Evolutionary conservation across 2,888 invertebrate species (phyloP).

Genomic region (Congeria kusceri): DNA sequence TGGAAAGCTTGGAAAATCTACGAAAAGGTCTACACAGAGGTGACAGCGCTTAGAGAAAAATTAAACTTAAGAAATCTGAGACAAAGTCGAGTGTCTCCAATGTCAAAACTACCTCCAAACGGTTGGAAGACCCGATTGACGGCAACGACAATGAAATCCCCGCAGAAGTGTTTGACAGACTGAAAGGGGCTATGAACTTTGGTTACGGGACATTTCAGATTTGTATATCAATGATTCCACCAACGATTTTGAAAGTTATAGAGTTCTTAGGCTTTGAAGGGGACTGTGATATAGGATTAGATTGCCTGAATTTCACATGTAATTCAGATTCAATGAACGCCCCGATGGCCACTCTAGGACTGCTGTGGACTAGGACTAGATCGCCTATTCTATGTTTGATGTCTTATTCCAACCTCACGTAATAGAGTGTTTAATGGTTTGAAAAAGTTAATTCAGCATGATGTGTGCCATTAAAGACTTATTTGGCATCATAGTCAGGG

Average conservation of each 20-base stretch:
- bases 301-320: constrained; percentile 88
- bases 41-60: constrained; percentile 87
- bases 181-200: constrained; percentile 90
- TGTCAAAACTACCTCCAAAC: constrained; percentile 30
- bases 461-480: too few relatives aligned
- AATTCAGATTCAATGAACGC: constrained; percentile 89
- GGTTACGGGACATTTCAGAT: constrained; percentile 90
- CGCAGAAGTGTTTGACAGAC: constrained; percentile 86
- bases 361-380: constrained; percentile 90
- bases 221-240: constrained; percentile 89
- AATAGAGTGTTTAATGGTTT: too few relatives aligned
- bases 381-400: too few relatives aligned
- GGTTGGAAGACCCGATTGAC: constrained; percentile 62
- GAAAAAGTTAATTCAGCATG: too few relatives aligned
- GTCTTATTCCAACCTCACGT: too few relatives aligned
- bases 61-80: constrained; percentile 40
- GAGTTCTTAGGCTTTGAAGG: constrained; percentile 90
- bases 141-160: constrained; percentile 76
- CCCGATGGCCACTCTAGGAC: constrained; percentile 89
- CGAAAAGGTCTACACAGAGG: constrained; percentile 88
- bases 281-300: constrained; percentile 87
- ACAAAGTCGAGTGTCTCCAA: constrained; percentile 32
- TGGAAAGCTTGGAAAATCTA: constrained; percentile 90
- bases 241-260: constrained; percentile 87
- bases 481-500: too few relatives aligned